phyloP scores from a whole-genome alignment of 1,140 invertebrate species.

The Bombus fervidus region DNA sequence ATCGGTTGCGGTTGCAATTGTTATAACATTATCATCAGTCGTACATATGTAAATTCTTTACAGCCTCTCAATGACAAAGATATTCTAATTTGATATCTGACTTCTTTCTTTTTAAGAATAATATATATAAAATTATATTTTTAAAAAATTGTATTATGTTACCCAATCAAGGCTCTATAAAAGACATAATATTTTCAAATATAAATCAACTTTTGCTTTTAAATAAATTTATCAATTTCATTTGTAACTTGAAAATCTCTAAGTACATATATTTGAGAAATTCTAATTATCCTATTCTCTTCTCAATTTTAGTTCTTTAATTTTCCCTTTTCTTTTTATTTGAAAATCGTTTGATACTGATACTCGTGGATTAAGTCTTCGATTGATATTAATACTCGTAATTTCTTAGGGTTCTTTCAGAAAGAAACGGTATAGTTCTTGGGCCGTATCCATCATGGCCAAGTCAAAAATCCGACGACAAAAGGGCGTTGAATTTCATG shows the following conservation, averaged over 20 bases:
- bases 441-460: neutral
- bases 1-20: neutral
- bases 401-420: neutral
- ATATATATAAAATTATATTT: neutral
- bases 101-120: too few species aligned
- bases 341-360: neutral
- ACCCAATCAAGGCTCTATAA: neutral
- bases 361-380: neutral
- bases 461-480: constrained; percentile 11
- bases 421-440: constrained; percentile 3
- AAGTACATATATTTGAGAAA: neutral
- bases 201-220: neutral
- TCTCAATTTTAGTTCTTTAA: neutral
- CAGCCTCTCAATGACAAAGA: neutral
- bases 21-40: neutral
- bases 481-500: constrained; percentile 54
- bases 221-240: neutral
- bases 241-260: neutral
- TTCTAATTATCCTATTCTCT: too few species aligned
- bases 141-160: neutral
- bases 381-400: neutral
- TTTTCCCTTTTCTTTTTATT: neutral
- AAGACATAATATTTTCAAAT: neutral
- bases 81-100: neutral
- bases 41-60: neutral